Evolutionary conservation across 2,888 invertebrate genomes (phyloP), one percentile per base, ranked within the genome.

Genomic region (Troides aeacus): DNA sequence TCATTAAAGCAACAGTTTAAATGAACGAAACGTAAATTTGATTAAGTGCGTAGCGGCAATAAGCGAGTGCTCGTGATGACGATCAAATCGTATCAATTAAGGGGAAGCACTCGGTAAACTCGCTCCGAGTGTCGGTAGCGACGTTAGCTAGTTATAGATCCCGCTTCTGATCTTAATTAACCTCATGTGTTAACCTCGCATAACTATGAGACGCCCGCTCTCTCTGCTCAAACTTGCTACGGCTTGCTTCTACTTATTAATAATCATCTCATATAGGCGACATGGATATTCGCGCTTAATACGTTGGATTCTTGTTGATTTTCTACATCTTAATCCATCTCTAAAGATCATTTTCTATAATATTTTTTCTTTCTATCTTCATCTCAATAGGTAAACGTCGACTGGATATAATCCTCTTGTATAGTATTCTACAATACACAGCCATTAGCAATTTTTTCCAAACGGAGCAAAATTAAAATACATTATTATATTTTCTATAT

Each of bases 51-150:
- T 76, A 71, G 78, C 82, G 81, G 82, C 82, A 76, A 66, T 70
- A 70, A 70, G 70, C 66, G 82, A 79, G 81, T 80, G 81, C 82
- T 83, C 84, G 81, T 79, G 83, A 85, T 84, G 85, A 85, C 85
- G 85, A 88, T 89, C 86, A 87, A 89, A 89, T 88, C 87, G 85
- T 88, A 87, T 88, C 89, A 89, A 90, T 90, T 90, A 89, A 85
- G 88, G 86, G 82, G 84, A 84, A 82, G 85, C 81, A 83, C 83
- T 85, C 84, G 72, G 82, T 81, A 83, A 87, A 85, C 83, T 85
- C 81, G 76, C 75, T 76, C 74, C 76, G 82, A 83, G 85, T 83
- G 86, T 84, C 81, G 84, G 82, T 75, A 78, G 83, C 81, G 64
- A 64, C 74, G 79, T 84, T 86, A 85, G 82, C 85, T 87, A 86